Base-by-base conservation (phyloP, 2,113 vertebrate genomes). In the Vulpes vulpes region DNA sequence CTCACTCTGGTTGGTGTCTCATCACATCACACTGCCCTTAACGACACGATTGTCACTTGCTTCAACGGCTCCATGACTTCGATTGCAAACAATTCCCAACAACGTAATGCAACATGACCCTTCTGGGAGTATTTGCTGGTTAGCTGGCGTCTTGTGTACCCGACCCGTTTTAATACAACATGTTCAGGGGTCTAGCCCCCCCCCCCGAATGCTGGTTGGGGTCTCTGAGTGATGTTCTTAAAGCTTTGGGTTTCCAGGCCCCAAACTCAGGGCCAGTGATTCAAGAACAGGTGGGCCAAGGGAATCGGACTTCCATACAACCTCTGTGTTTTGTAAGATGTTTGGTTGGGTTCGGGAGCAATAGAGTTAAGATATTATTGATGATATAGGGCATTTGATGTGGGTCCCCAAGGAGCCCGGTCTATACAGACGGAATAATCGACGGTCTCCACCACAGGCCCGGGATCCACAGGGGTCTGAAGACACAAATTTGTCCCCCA, bases 301-400 rank as follows among this genome's bases (percentile, higher is more conserved):
- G 10, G n/a, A 30, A 0, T 27, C 5, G 9, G 64, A 64, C 74
- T 3, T 32, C 62, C 49, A 0, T 2, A 8, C 43, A 25, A 32
- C 15, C 60, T 51, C 51, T 10, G n/a, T 17, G 10, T 22, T 74
- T 43, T n/a, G 15, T 14, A 3, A 78, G 76, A 11, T 11, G 60
- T 15, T 30, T 25, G 43, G 8, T 17, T n/a, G 20, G 67, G 49
- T 35, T 12, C 51, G 53, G 69, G n/a, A n/a, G 69, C 25, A 25
- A 11, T 0, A 3, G 20, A 32, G 35, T 51, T 20, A n/a, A 57
- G 80, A 17, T n/a, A 6, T 17, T 35, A 7, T 17, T 79, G 84
- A 57, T 7, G 35, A 11, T 2, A 5, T 0, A 0, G 15, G 55
- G 17, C 10, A 19, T 53, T 17, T 14, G 83, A 43, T 35, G 71